Evolutionary conservation across 2,888 invertebrate genomes (phyloP).

Genomic region (Lasiommata megera): DNA sequence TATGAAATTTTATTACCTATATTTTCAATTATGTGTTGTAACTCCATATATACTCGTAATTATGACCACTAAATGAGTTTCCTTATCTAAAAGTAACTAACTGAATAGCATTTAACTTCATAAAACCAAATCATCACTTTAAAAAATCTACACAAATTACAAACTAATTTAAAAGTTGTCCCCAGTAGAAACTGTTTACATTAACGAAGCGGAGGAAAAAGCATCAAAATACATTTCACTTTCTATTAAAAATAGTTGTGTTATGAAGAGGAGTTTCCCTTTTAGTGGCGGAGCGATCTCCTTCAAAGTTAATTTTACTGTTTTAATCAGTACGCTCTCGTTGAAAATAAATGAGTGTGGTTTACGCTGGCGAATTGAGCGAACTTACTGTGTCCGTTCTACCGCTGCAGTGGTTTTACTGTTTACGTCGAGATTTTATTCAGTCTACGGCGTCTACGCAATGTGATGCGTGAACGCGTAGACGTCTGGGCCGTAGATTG

Average conservation of each 20-base stretch:
- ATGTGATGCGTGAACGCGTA: background rate
- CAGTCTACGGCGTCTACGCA: background rate
- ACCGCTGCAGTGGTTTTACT: background rate
- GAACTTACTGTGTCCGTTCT: background rate
- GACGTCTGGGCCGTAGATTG: background rate
- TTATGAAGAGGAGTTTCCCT: constrained; percentile 1
- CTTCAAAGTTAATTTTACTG: background rate
- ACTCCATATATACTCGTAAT: too few species aligned
- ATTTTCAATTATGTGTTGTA: too few species aligned
- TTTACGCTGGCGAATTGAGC: background rate
- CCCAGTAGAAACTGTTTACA: too few species aligned
- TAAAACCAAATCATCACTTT: too few species aligned
- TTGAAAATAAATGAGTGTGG: background rate
- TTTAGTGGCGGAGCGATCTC: background rate
- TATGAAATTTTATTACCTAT: too few species aligned
- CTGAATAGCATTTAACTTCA: too few species aligned
- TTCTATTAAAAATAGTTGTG: constrained; percentile 3
- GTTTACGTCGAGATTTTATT: background rate
- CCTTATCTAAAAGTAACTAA: too few species aligned
- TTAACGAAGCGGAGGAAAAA: background rate
- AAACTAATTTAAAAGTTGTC: too few species aligned
- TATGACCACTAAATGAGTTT: too few species aligned
- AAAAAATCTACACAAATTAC: too few species aligned
- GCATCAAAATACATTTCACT: constrained; percentile 3
- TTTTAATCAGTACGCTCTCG: background rate